phyloP scores from a whole-genome alignment of 2,888 invertebrate species.

The Aelia acuminata region DNA sequence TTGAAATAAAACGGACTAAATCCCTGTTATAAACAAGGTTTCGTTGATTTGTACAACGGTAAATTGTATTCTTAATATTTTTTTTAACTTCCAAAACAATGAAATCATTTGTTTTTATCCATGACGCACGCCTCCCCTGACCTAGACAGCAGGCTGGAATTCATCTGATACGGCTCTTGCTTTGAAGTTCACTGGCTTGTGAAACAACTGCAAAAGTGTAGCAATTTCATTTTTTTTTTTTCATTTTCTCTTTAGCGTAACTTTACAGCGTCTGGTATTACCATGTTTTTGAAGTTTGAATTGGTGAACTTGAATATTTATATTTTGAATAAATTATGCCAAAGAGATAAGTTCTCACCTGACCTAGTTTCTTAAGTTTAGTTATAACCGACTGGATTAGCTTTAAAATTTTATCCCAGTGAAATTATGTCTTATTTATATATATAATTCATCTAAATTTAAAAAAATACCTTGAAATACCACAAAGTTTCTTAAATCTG shows the following conservation, averaged over 20 bases:
- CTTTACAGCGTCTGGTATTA: background rate
- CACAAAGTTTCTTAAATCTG: too few species aligned
- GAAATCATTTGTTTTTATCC: background rate
- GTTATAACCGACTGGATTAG: background rate
- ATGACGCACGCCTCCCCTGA: background rate
- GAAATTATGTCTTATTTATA: too few species aligned
- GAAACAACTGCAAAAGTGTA: background rate
- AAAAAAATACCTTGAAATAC: too few species aligned
- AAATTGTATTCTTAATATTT: background rate
- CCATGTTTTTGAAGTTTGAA: too few species aligned
- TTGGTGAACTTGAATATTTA: background rate
- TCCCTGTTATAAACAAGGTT: too few species aligned
- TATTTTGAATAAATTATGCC: background rate
- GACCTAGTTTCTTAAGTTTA: background rate
- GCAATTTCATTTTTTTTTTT: background rate
- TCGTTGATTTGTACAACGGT: too few species aligned
- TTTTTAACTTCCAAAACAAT: background rate
- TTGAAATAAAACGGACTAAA: too few species aligned
- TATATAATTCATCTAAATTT: too few species aligned
- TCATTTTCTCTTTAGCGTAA: background rate
- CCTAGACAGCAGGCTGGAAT: background rate
- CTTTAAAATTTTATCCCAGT: too few species aligned
- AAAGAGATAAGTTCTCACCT: background rate
- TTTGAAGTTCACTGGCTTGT: conserved; percentile 12
- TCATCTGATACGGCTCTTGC: background rate